Base-by-base conservation (phyloP, 1,140 invertebrate genomes). In the Drosophila auraria region DNA sequence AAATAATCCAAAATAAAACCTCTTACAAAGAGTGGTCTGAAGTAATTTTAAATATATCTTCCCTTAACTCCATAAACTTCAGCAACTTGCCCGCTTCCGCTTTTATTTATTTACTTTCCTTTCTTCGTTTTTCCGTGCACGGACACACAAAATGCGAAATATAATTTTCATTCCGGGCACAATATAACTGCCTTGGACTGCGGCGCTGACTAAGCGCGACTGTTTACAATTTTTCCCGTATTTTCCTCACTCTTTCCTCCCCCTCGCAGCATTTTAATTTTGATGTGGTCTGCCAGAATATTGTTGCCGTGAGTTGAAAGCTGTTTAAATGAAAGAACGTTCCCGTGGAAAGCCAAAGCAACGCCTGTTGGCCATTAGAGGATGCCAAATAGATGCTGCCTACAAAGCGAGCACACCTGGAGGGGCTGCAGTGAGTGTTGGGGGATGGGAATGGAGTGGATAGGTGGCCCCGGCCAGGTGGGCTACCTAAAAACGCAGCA, bases 361-460 rank as follows among this genome's bases (percentile, higher is more conserved):
- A 80, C 81, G 81, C 71, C 81, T 61, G 78, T 83, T 80, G 71
- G 81, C 81, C 81, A 83, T 83, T 83, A 83, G 80, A 82, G 76
- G 64, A 83, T 75, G 80, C 75, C 70, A 79, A 83, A 83, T 75
- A 81, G 80, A 78, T 61, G 76, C 51, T 75, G 71, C 71, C 74
- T 77, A 77, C 71, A 82, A 82, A 87, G 68, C 66, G 40, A 65
- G 57, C 79, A 47, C 64, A 71, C 68, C 68, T 71, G 68, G 68
- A 54, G 63, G 68, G 68, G 50, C 36, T 71, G 38, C n/a, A 25
- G 51, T 47, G 53, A 9, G 40, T 27, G 38, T 23, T 30, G 50
- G 20, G 25, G 36, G 12, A 15, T 9, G 23, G 40, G 38, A 30
- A 14, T 12, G 15, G 20, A 27, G 50, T 20, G 25, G 30, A 47